Evolutionary conservation across 1,140 invertebrate species (phyloP).

Genomic region (Bombus pascuorum): DNA sequence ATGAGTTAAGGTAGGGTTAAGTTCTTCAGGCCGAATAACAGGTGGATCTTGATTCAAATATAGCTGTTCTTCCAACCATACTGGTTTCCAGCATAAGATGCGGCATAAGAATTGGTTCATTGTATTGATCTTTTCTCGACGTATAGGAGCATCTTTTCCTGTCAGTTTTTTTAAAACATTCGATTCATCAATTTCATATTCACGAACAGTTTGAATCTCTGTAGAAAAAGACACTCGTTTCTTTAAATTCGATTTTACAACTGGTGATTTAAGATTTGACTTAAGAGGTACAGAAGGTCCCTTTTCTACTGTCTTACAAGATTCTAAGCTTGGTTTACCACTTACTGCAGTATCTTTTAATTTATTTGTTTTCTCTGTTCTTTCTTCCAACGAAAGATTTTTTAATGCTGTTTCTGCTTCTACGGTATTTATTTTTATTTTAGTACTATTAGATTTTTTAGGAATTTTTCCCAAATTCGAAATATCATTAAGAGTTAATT

Average conservation of each 20-base stretch:
- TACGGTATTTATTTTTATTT: background rate
- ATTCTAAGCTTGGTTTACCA: background rate
- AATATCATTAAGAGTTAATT: background rate
- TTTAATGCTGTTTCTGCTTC: background rate
- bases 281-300: conserved; percentile 3
- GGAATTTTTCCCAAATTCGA: conserved; percentile 23
- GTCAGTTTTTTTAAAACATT: conserved; percentile 66
- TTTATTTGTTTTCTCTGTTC: background rate
- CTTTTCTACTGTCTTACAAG: background rate
- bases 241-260: background rate
- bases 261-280: background rate
- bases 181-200: conserved; percentile 66
- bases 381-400: background rate
- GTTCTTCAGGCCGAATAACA: conserved; percentile 54
- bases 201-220: conserved; percentile 36
- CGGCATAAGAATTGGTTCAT: conserved; percentile 70
- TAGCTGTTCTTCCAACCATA: conserved; percentile 73
- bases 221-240: conserved; percentile 69
- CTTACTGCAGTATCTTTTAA: background rate
- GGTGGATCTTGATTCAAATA: conserved; percentile 57
- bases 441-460: background rate
- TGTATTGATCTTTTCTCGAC: conserved; percentile 39
- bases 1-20: conserved; percentile 48
- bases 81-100: conserved; percentile 72
- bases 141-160: conserved; percentile 64